Percentiles rank a stretch among this genome's conserved stretches.
phyloP scores from a whole-genome alignment of 2,113 vertebrate species.

The Turnix velox region DNA sequence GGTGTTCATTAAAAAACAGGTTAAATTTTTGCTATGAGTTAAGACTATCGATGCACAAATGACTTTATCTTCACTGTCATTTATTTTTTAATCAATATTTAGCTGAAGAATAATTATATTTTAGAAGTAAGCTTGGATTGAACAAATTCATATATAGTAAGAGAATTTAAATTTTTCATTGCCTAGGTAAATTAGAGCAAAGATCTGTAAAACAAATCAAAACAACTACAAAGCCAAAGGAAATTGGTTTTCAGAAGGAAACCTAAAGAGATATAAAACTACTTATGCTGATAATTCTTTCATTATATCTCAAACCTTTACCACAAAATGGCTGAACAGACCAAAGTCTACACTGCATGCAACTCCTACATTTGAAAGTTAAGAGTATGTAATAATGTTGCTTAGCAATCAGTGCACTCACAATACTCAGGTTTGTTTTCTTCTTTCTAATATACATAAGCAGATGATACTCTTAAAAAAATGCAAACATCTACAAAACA shows the following conservation, averaged over 20 bases:
- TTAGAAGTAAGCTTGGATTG: neutral
- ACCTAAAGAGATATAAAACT: neutral
- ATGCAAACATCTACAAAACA: neutral
- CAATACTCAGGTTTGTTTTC: neutral
- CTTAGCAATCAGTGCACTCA: neutral
- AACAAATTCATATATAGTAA: neutral
- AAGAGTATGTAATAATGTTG: neutral
- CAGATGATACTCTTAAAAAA: neutral
- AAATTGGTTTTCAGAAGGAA: neutral
- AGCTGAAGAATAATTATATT: neutral
- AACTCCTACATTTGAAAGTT: neutral
- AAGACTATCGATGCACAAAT: neutral
- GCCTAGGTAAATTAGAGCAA: neutral
- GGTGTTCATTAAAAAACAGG: neutral
- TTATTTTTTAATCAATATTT: neutral
- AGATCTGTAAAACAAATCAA: neutral
- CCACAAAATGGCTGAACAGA: neutral
- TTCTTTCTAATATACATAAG: neutral
- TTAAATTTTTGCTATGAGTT: neutral
- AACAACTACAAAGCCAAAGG: neutral
- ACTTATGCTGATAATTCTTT: neutral
- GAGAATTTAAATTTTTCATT: neutral
- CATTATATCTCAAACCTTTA: neutral
- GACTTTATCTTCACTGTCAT: neutral
- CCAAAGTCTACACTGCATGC: neutral